Evolutionary conservation across 1,140 invertebrate species (phyloP), one percentile per base, ranked within the genome.

Genomic region (Probaryconus sp.): DNA sequence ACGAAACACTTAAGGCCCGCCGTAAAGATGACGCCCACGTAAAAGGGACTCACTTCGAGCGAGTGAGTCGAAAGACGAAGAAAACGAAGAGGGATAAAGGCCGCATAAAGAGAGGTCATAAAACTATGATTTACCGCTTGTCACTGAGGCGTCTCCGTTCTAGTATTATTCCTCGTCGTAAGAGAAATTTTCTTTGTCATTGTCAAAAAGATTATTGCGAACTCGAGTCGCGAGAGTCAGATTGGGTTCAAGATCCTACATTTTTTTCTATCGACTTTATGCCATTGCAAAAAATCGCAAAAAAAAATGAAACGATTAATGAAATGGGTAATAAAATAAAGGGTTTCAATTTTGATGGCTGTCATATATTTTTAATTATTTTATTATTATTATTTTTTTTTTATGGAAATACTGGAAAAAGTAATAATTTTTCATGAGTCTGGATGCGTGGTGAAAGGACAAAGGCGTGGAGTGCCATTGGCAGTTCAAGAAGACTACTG

Each of bases 51-150:
- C n/a, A n/a, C n/a, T n/a, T n/a, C n/a, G n/a, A n/a, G n/a, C n/a
- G n/a, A n/a, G n/a, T n/a, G n/a, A n/a, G n/a, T n/a, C n/a, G n/a
- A n/a, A n/a, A 20, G 17, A 38, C 1, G n/a, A 26, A 24, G 16
- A 47, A 58, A 26, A 38, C 11, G 31, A 45, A 45, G 43, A 28
- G 20, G 33, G 21, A 53, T 18, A 31, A 26, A 13, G 16, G 30
- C 11, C 21, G 42, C 35, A 21, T 30, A 56, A 56, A 68, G 37
- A 16, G 37, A 10, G 53, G 65, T 60, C 55, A 43, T 35, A 51
- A 55, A 58, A 69, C 55, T 69, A 61, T 69, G 65, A 69, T 61
- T 69, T 69, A 61, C 53, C 64, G 53, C 51, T 58, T 51, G 53
- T 69, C 53, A 31, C 31, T 56, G 51, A 37, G 42, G 24, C 35